Evolutionary conservation across 1,140 invertebrate genomes (phyloP).

Genomic region (Pristionchus pacificus): DNA sequence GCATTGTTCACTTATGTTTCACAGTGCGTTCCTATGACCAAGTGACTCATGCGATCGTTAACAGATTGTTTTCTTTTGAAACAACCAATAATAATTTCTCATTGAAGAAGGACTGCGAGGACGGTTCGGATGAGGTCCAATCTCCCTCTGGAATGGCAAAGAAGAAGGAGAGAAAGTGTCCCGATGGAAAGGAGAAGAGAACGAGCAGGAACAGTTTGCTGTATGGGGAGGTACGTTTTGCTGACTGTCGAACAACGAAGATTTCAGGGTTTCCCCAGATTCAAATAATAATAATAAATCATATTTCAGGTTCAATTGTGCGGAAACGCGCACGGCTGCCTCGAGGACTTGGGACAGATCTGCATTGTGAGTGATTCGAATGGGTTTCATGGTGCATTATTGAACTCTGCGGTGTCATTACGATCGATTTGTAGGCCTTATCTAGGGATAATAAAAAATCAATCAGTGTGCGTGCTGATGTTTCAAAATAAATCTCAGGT

Average conservation of each 20-base stretch:
- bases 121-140: constrained; percentile 49
- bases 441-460: no score
- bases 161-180: constrained; percentile 8
- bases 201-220: constrained; percentile 8
- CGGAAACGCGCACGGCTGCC: constrained; percentile 26
- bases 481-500: no score
- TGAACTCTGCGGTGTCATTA: no score
- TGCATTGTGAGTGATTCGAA: constrained; percentile 43
- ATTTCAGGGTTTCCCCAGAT: no score
- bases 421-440: no score
- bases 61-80: no score
- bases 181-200: constrained; percentile 8
- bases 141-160: constrained; percentile 14
- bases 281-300: not conserved
- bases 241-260: not conserved
- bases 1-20: no score
- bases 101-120: constrained; percentile 29
- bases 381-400: no score
- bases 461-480: no score
- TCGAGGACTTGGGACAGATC: constrained; percentile 44
- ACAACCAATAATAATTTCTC: not conserved
- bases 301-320: constrained; percentile 23
- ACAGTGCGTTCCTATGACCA: no score
- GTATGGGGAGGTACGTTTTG: constrained; percentile 13
- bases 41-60: no score